Conservation (phyloP, 2,888 invertebrate species). For the Octodonta nipae region DNA sequence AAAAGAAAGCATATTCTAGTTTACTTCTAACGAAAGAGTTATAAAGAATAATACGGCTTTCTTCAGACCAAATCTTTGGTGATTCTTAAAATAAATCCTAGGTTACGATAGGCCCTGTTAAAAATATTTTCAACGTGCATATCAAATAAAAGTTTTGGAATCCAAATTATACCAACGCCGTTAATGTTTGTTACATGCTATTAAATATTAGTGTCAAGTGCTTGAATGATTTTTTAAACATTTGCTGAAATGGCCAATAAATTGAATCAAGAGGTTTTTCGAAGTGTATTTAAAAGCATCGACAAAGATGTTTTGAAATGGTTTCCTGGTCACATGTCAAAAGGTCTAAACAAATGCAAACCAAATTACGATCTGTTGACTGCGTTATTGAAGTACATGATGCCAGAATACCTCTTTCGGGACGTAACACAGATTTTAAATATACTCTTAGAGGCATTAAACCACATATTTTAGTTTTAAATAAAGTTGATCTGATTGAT, state of each 20-base stretch:
- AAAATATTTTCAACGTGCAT: no score
- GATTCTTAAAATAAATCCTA: no score
- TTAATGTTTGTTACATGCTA: no score
- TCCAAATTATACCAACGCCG: no score
- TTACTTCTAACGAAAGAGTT: no score
- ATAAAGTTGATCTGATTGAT: conserved; percentile 73
- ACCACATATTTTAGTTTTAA: conserved; percentile 80
- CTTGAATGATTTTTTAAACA: no score
- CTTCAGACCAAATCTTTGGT: no score
- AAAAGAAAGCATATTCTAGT: no score
- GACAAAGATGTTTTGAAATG: conserved; percentile 60
- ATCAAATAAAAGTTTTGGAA: no score
- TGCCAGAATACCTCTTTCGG: conserved; percentile 80
- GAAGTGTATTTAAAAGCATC: conserved; percentile 47
- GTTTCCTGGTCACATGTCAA: conserved; percentile 90
- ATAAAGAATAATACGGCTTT: no score
- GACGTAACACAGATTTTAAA: conserved; percentile 70
- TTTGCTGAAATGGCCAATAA: conserved; percentile 29
- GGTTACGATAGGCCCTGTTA: no score
- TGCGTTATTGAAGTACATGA: conserved; percentile 87
- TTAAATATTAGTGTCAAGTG: no score
- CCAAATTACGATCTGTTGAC: conserved; percentile 68
- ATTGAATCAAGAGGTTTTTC: conserved; percentile 36
- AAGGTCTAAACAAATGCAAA: conserved; percentile 78
- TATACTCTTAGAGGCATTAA: conserved; percentile 61